Conservation (phyloP, 1,140 invertebrate genomes). For the Olivierus martensii region DNA sequence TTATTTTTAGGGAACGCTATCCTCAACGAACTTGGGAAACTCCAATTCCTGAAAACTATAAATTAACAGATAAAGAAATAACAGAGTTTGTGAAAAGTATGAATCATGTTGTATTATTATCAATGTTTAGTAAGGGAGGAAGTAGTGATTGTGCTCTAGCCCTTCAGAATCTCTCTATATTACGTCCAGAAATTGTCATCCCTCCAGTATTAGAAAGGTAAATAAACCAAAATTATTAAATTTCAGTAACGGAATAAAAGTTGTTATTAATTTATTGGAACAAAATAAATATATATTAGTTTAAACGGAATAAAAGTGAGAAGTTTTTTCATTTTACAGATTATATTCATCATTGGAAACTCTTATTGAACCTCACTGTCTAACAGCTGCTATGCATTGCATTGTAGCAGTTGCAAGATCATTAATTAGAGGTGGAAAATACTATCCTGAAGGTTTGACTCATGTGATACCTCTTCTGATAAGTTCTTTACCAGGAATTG, state of each 20-base stretch:
- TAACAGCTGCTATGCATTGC: constrained; percentile 62
- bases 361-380: constrained; percentile 69
- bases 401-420: constrained; percentile 52
- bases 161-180: constrained; percentile 54
- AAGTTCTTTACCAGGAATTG: constrained; percentile 67
- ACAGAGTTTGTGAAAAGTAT: constrained; percentile 63
- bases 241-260: not conserved
- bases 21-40: constrained; percentile 48
- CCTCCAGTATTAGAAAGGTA: constrained; percentile 63
- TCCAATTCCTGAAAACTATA: constrained; percentile 46
- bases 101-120: constrained; percentile 48
- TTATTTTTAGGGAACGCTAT: constrained; percentile 42
- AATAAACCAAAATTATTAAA: too few species aligned
- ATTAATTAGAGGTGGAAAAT: constrained; percentile 37
- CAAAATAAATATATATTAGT: too few species aligned
- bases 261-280: too few species aligned
- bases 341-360: constrained; percentile 64
- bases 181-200: constrained; percentile 68
- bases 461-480: constrained; percentile 69
- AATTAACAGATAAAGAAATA: constrained; percentile 64
- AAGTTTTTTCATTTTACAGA: constrained; percentile 24
- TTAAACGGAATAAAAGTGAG: not conserved
- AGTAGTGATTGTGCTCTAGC: constrained; percentile 47
- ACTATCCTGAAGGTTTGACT: constrained; percentile 56
- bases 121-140: constrained; percentile 61